These are phyloP conservation scores for Ferdinandea cuprea DNA, from an alignment of 2,888 invertebrate species.

Conservation along the genomic window DNA sequence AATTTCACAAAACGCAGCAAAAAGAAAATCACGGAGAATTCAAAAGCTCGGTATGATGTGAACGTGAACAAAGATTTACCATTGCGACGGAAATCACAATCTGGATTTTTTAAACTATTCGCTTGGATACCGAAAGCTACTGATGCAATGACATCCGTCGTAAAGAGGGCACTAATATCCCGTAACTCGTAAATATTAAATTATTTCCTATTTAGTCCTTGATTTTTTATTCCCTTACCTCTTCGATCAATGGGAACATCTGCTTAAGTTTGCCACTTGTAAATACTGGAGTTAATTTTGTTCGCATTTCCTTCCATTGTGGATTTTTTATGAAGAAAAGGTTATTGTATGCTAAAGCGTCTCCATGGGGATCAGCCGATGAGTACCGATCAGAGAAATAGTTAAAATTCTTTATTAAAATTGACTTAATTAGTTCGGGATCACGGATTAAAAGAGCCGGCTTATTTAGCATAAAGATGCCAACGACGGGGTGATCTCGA, in stretches of 20 bases:
- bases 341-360: slow-evolving; percentile 82
- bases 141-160: slow-evolving; percentile 81
- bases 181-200: too few relatives aligned
- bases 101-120: slow-evolving; percentile 79
- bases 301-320: slow-evolving; percentile 82
- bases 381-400: slow-evolving; percentile 80
- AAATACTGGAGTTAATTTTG: slow-evolving; percentile 83
- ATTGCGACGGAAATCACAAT: slow-evolving; percentile 79
- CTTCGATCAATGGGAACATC: slow-evolving; percentile 81
- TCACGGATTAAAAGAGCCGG: slow-evolving; percentile 83
- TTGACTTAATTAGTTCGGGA: slow-evolving; percentile 82
- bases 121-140: slow-evolving; percentile 81
- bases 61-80: slow-evolving; percentile 77
- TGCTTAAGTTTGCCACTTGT: slow-evolving; percentile 82
- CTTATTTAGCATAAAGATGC: slow-evolving; percentile 83
- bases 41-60: slow-evolving; percentile 76
- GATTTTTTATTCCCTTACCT: too few relatives aligned
- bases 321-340: slow-evolving; percentile 83
- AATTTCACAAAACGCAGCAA: slow-evolving; percentile 78
- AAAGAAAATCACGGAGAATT: slow-evolving; percentile 79
- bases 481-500: slow-evolving; percentile 79
- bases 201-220: too few relatives aligned
- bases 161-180: slow-evolving; percentile 79
- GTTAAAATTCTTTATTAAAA: slow-evolving; percentile 83
- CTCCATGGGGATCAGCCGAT: slow-evolving; percentile 79